Conservation (phyloP, 2,113 vertebrate species). For the Varanus salvator region DNA sequence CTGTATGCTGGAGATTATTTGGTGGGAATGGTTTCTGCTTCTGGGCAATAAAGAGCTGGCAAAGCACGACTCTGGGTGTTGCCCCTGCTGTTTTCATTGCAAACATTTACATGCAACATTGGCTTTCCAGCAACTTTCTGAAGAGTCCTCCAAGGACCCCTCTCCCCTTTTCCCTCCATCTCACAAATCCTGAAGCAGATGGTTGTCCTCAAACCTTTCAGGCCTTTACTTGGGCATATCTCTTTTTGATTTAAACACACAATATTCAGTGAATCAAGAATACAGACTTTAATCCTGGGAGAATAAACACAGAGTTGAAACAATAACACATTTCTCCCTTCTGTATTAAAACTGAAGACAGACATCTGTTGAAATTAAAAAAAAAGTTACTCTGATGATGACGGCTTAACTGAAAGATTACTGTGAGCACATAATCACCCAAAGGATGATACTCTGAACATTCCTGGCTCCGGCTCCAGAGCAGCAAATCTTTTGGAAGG, state of each 20-base stretch:
- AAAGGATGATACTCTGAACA: rapidly evolving
- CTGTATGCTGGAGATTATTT: not conserved
- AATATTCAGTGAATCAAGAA: not conserved
- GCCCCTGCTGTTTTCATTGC: not conserved
- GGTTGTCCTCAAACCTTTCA: not conserved
- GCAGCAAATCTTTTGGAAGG: not conserved
- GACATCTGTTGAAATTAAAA: not conserved
- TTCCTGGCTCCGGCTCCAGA: not conserved
- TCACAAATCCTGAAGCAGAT: conserved; percentile 11
- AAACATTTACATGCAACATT: not conserved
- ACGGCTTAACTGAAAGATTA: not conserved
- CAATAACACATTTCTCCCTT: conserved; percentile 4
- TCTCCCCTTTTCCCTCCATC: not conserved
- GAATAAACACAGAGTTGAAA: not conserved
- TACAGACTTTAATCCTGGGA: not conserved
- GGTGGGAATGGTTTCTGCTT: not conserved
- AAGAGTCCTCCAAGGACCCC: not conserved
- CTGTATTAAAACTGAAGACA: conserved; percentile 21
- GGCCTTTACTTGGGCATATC: not conserved
- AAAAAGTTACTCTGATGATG: not conserved
- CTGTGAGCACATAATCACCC: not conserved
- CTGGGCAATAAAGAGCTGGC: not conserved
- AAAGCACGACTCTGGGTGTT: not conserved
- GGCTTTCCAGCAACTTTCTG: not conserved
- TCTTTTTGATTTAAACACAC: not conserved